Percentiles rank a stretch among this genome's conserved stretches.
These are phyloP conservation scores for Pseudanteris insignis DNA, from an alignment of 2,888 invertebrate species.

Conservation along the genomic window DNA sequence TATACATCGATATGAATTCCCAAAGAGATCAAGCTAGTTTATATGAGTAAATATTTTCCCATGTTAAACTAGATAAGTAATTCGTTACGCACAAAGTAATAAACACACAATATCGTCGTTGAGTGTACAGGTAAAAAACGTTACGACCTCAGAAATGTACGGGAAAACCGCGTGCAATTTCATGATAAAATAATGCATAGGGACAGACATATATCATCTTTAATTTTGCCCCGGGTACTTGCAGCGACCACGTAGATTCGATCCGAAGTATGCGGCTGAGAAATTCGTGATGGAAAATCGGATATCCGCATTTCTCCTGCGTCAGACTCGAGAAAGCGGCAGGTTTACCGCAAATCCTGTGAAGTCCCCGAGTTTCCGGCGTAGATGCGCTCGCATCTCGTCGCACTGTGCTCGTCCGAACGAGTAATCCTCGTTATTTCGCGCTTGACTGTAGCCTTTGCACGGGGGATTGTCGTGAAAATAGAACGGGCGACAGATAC, in stretches of 20 bases:
- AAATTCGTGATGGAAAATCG: slow-evolving; percentile 44
- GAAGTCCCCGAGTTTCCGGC: slow-evolving; percentile 47
- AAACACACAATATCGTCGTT: too few species aligned
- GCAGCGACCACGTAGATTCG: slow-evolving; percentile 33
- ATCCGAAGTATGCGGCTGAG: slow-evolving; percentile 38
- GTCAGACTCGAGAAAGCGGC: slow-evolving; percentile 38
- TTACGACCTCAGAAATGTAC: slow-evolving; percentile 5
- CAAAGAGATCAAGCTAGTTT: too few species aligned
- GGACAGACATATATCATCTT: slow-evolving; percentile 22
- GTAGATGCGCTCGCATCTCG: slow-evolving; percentile 43
- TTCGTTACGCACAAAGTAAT: too few species aligned
- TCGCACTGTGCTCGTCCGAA: slow-evolving; percentile 41
- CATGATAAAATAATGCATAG: slow-evolving; percentile 23
- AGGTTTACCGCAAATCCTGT: slow-evolving; percentile 47
- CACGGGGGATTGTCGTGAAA: slow-evolving; percentile 45
- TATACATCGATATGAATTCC: too few species aligned
- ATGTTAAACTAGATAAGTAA: too few species aligned
- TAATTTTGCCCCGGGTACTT: slow-evolving; percentile 30
- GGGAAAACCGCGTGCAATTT: slow-evolving; percentile 10
- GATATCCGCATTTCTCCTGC: slow-evolving; percentile 39
- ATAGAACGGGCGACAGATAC: slow-evolving; percentile 44
- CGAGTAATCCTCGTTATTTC: slow-evolving; percentile 47
- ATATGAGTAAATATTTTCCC: too few species aligned
- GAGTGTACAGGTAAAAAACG: too few species aligned
- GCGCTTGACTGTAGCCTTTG: slow-evolving; percentile 46